Percentiles rank a stretch among this genome's conserved stretches.
These are phyloP conservation scores for Tipula unca DNA, from an alignment of 2,888 invertebrate species.

Conservation along the genomic window DNA sequence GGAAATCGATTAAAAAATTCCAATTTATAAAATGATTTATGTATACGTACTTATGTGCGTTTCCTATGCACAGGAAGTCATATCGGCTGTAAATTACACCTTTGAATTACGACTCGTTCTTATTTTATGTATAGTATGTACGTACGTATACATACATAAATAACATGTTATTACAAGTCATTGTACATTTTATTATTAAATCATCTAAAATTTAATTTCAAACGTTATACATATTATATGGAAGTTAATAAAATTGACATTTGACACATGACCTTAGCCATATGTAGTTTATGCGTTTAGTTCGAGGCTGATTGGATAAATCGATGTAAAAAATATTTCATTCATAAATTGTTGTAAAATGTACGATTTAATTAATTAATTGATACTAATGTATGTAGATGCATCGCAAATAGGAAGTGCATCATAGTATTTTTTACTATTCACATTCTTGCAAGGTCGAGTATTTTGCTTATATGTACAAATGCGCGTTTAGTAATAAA, in stretches of 20 bases:
- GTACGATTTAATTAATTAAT: not conserved
- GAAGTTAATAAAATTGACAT: not conserved
- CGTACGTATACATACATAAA: not conserved
- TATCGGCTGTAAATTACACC: not conserved
- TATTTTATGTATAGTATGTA: not conserved
- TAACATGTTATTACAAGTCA: not conserved
- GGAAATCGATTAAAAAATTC: not conserved
- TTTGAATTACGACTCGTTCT: not conserved
- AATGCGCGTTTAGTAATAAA: not conserved
- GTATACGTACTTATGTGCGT: not conserved
- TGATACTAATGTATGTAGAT: not conserved
- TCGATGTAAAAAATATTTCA: not conserved
- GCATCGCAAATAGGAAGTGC: not conserved
- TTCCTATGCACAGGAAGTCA: not conserved
- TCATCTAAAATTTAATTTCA: not conserved
- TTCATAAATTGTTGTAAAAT: not conserved
- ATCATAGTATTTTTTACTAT: not conserved
- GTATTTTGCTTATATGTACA: not conserved
- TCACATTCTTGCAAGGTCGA: not conserved
- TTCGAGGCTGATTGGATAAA: conserved; percentile 4
- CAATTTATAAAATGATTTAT: not conserved
- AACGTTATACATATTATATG: not conserved
- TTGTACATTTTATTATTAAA: not conserved
- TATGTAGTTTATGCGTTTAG: not conserved
- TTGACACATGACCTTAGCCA: not conserved